Percentiles rank a stretch among this genome's conserved stretches.
These are phyloP conservation scores for Cheilosia scutellata DNA, from an alignment of 2,888 invertebrate genomes.

Conservation along the genomic window DNA sequence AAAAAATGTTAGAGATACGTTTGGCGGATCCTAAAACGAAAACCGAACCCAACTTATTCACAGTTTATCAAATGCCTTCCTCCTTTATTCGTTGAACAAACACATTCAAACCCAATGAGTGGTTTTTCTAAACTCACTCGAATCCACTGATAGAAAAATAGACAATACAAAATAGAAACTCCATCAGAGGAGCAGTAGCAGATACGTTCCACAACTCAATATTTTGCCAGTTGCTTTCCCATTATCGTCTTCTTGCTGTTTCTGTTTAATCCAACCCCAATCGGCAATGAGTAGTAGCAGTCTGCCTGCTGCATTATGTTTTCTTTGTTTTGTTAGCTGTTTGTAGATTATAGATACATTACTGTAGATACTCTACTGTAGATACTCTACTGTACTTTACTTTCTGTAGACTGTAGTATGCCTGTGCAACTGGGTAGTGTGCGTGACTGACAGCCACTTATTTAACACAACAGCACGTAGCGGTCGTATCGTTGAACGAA, in stretches of 20 bases:
- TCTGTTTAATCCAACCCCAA: constrained; percentile 42
- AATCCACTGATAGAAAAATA: background rate
- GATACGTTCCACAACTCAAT: constrained; percentile 69
- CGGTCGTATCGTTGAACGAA: constrained; percentile 7
- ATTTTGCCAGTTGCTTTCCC: constrained; percentile 25
- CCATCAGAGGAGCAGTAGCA: background rate
- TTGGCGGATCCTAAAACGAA: constrained; percentile 55
- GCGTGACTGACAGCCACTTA: constrained; percentile 54
- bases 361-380: constrained; percentile 70
- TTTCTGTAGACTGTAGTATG: constrained; percentile 2
- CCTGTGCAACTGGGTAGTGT: constrained; percentile 7
- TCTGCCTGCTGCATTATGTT: constrained; percentile 26
- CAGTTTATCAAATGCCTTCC: constrained; percentile 46
- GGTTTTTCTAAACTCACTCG: constrained; percentile 46
- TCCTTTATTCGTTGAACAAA: constrained; percentile 60
- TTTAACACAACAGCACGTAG: constrained; percentile 41
- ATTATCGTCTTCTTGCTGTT: background rate
- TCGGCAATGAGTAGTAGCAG: constrained; percentile 52
- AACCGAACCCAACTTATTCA: constrained; percentile 55
- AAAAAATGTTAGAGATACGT: constrained; percentile 24
- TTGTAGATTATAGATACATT: constrained; percentile 53
- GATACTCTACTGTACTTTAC: constrained; percentile 72
- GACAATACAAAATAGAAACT: background rate
- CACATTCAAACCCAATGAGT: constrained; percentile 51
- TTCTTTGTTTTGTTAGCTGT: constrained; percentile 57